Evolutionary conservation across 2,797 vertebrate genomes (phyloP).

Genomic region (Pipistrellus pipistrellus): DNA sequence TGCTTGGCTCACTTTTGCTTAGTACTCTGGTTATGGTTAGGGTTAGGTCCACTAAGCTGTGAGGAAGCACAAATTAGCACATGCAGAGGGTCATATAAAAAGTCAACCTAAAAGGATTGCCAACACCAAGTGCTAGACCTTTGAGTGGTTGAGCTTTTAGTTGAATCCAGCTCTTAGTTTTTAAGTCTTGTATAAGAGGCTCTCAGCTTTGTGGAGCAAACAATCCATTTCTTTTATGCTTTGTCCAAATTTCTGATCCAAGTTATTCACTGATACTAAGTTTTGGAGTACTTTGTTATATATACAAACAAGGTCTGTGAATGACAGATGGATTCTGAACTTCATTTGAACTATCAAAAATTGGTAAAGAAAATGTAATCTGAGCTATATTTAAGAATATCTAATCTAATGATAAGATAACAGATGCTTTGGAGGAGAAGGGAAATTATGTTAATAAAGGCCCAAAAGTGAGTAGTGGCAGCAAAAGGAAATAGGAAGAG

Average conservation of each 20-base stretch:
- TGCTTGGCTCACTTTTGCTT: not conserved
- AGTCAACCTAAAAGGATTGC: not conserved
- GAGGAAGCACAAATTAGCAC: not conserved
- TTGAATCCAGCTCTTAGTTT: not conserved
- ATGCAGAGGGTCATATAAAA: not conserved
- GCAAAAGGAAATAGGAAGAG: not conserved
- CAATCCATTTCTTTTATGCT: not conserved
- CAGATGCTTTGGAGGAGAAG: not conserved
- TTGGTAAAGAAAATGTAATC: not conserved
- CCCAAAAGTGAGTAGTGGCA: not conserved
- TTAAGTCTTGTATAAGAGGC: not conserved
- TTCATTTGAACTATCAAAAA: conserved; percentile 20
- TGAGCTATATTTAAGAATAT: not conserved
- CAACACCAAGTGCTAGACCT: not conserved
- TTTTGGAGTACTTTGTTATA: not conserved
- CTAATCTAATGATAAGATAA: not conserved
- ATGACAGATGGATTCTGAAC: not conserved
- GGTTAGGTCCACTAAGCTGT: not conserved
- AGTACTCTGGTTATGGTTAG: not conserved
- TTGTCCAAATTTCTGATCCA: not conserved
- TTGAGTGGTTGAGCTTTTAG: not conserved
- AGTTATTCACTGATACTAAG: not conserved
- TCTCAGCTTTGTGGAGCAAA: not conserved
- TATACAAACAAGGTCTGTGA: not conserved
- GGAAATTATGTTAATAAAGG: not conserved